Conservation (phyloP, 1,140 invertebrate genomes). For the Oedothorax gibbosus region DNA sequence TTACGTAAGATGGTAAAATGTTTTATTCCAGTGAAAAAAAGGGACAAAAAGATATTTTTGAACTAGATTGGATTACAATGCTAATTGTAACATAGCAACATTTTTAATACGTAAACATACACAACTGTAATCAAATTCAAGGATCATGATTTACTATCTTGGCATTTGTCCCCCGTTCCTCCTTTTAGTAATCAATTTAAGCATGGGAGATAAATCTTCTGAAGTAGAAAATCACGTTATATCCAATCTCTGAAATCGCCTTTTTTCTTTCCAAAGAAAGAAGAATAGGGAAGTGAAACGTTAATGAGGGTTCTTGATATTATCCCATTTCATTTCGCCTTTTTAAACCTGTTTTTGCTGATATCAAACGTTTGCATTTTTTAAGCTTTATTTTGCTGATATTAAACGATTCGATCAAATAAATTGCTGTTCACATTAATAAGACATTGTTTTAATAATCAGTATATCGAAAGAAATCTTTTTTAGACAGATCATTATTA, state of each 20-base stretch:
- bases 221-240: slow-evolving; percentile 27
- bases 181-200: slow-evolving; percentile 48
- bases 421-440: slow-evolving; percentile 30
- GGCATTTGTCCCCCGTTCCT: not conserved
- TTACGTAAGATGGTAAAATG: too few species aligned
- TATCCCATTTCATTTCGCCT: slow-evolving; percentile 32
- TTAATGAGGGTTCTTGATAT: slow-evolving; percentile 41
- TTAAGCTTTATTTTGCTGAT: not conserved
- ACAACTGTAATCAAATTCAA: too few species aligned
- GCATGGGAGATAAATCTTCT: slow-evolving; percentile 43
- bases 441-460: slow-evolving; percentile 23
- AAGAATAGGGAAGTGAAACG: slow-evolving; percentile 6
- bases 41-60: too few species aligned
- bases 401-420: slow-evolving; percentile 22
- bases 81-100: too few species aligned
- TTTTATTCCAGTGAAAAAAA: too few species aligned
- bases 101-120: too few species aligned
- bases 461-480: not conserved
- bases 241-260: slow-evolving; percentile 45
- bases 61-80: too few species aligned
- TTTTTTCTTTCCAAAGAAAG: slow-evolving; percentile 9
- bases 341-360: not conserved
- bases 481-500: too few species aligned
- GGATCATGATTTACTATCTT: too few species aligned
- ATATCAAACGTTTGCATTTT: too few species aligned